A percentile compares a stretch with the other conserved stretches of the same genome.
Conservation (phyloP, 2,888 invertebrate genomes). For the Sipha maydis region DNA sequence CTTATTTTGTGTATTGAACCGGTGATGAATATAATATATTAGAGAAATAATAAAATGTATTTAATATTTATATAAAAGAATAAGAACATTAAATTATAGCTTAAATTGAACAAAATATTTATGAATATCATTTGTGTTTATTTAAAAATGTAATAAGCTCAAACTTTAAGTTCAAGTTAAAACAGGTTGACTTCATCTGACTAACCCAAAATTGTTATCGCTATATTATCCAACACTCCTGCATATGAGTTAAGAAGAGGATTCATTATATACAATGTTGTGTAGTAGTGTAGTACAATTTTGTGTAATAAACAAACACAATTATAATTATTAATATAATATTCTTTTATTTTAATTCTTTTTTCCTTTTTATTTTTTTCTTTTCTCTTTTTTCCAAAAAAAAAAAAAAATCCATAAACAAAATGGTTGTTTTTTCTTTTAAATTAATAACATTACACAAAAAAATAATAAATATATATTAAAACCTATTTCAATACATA, state of each 20-base stretch:
- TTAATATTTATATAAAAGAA: too few species aligned
- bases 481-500: slow-evolving; percentile 43
- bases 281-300: neutral
- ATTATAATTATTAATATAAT: slow-evolving; percentile 43
- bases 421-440: slow-evolving; percentile 51
- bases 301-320: neutral
- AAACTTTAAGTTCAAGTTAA: too few species aligned
- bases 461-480: slow-evolving; percentile 51
- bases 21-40: too few species aligned
- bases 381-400: slow-evolving; percentile 17
- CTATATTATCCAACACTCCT: too few species aligned
- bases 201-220: too few species aligned
- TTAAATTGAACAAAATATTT: too few species aligned
- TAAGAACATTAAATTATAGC: too few species aligned
- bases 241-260: neutral
- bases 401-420: slow-evolving; percentile 40
- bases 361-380: slow-evolving; percentile 14
- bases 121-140: too few species aligned
- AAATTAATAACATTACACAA: slow-evolving; percentile 51
- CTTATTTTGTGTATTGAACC: too few species aligned
- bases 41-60: too few species aligned
- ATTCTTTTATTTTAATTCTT: slow-evolving; percentile 43
- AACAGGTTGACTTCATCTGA: too few species aligned
- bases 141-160: too few species aligned
- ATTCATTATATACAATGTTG: neutral